Conservation (phyloP, 2,113 vertebrate species). For the Microtus ochrogaster region DNA sequence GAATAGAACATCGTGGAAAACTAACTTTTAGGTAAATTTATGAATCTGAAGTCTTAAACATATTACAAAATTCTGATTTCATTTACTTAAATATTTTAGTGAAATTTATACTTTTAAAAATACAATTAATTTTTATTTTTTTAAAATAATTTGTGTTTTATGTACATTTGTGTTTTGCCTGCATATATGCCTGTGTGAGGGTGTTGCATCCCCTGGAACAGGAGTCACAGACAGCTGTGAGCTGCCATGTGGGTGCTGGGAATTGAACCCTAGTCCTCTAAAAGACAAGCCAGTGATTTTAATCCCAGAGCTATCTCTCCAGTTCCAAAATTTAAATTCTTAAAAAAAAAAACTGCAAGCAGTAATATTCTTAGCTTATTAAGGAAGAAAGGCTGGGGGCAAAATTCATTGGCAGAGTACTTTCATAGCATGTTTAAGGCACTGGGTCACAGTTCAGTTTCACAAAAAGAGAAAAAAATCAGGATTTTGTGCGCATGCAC, state of each 20-base stretch:
- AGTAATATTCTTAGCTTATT: neutral
- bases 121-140: too few relatives aligned
- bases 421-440: neutral
- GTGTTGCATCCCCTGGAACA: too few relatives aligned
- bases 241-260: too few relatives aligned
- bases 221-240: too few relatives aligned
- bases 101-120: constrained; percentile 23
- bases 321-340: too few relatives aligned
- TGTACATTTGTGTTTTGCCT: too few relatives aligned
- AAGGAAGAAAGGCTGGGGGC: neutral
- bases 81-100: neutral
- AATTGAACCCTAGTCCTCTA: too few relatives aligned
- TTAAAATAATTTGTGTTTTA: too few relatives aligned
- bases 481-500: neutral
- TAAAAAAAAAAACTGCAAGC: neutral
- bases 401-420: neutral
- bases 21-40: constrained; percentile 4
- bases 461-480: neutral
- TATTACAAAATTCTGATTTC: constrained; percentile 5
- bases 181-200: too few relatives aligned
- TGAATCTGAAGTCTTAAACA: neutral
- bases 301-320: too few relatives aligned
- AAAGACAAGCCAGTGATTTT: too few relatives aligned
- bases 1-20: neutral
- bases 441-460: neutral